Percentiles rank a stretch among this genome's conserved stretches.
Conservation (phyloP, 2,888 invertebrate genomes). For the Cyrtodaria siliqua region DNA sequence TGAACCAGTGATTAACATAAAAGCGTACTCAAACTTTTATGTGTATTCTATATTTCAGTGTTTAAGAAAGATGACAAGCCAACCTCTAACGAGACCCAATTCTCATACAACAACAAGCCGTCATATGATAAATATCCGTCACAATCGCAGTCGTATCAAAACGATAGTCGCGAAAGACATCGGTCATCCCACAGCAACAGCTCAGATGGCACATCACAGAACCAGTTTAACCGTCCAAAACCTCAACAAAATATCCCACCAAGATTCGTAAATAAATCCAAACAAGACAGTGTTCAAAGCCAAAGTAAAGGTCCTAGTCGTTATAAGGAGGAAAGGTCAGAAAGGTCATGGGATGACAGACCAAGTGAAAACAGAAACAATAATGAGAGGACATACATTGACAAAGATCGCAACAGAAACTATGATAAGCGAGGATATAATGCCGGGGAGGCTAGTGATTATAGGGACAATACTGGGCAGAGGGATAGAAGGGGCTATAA, state of each 20-base stretch:
- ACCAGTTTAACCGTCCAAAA: constrained; percentile 53
- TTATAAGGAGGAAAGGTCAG: constrained; percentile 50
- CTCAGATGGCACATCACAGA: constrained; percentile 16
- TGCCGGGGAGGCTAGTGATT: background rate
- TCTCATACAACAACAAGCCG: no score
- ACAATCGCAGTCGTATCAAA: background rate
- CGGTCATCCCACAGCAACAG: background rate
- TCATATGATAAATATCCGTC: background rate
- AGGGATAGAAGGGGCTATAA: constrained; percentile 17
- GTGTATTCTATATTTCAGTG: constrained; percentile 1
- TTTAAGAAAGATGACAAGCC: constrained; percentile 28
- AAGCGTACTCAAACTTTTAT: no score
- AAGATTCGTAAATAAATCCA: constrained; percentile 61
- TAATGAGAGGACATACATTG: constrained; percentile 36
- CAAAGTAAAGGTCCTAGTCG: constrained; percentile 42
- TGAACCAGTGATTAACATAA: no score
- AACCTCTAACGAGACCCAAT: background rate
- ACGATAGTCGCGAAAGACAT: background rate
- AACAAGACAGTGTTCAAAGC: constrained; percentile 42
- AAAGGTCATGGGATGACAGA: constrained; percentile 43
- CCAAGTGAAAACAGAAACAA: constrained; percentile 42
- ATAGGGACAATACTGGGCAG: constrained; percentile 4
- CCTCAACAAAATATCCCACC: constrained; percentile 60
- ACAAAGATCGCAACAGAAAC: constrained; percentile 25
- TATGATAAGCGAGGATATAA: constrained; percentile 22